Conservation (phyloP, 2,113 vertebrate species). For the Trochalopteron elliotii region DNA sequence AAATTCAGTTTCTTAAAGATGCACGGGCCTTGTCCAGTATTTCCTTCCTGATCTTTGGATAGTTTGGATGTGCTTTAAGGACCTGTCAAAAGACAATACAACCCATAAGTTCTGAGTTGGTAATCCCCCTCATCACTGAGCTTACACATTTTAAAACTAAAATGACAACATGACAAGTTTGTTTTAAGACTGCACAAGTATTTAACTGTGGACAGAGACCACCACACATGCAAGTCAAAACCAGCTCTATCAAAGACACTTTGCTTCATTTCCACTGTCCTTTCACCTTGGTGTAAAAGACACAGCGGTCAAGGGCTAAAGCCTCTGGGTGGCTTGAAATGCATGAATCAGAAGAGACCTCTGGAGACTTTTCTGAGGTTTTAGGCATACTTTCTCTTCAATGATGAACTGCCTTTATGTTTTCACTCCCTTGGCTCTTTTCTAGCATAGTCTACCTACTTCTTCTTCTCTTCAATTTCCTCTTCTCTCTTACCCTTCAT, state of each 20-base stretch:
- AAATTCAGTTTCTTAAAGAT: conserved; percentile 81
- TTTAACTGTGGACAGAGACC: neutral
- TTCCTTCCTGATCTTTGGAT: conserved; percentile 95
- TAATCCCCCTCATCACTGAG: neutral
- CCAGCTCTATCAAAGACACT: neutral
- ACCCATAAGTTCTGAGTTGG: neutral
- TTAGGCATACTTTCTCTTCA: neutral
- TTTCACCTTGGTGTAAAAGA: neutral
- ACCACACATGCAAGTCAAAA: neutral
- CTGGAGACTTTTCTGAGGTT: neutral
- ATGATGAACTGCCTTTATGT: neutral
- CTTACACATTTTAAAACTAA: neutral
- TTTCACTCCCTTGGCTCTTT: neutral
- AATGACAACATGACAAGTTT: neutral
- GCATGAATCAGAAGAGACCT: neutral
- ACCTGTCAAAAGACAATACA: conserved; percentile 77
- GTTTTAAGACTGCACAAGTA: neutral
- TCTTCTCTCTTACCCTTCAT: neutral
- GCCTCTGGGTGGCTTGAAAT: neutral
- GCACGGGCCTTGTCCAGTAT: conserved; percentile 95
- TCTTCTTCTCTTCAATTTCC: neutral
- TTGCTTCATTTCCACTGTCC: neutral
- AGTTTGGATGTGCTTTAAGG: conserved; percentile 88
- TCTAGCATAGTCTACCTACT: neutral
- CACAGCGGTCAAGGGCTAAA: neutral